Base-by-base conservation (phyloP, 1,140 invertebrate genomes). In the Theocolax elegans region DNA sequence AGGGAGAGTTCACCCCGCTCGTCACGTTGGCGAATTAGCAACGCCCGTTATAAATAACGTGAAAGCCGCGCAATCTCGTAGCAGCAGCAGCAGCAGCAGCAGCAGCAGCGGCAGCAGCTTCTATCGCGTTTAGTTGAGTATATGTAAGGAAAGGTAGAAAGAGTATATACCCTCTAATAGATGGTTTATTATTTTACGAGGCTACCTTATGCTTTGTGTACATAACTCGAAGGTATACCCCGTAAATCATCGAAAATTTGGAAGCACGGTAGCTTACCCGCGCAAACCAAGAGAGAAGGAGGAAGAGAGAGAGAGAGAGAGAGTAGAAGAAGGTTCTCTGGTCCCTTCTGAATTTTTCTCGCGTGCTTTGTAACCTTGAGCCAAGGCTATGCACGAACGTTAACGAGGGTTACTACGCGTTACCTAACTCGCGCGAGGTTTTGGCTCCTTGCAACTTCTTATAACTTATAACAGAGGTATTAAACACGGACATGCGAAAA, bases 171-270 rank as follows among this genome's bases (percentile, higher is more conserved):
- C 56, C 73, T 72, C 75, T 81, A 81, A 81, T 82, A 77, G 79
- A 73, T 29, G 78, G 78, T 82, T 82, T 82, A 82, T 82, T 82
- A 82, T 81, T 80, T 81, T 82, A 81, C 72, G 78, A 54, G 35
- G 56, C 77, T 80, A 77, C 80, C 76, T 77, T 76, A 63, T 73
- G 73, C 77, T 75, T 80, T 76, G 74, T 77, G 67, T 72, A 67
- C 53, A 73, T 75, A 71, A 75, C 74, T 75, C 68, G 49, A 63
- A 74, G 72, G 46, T 35, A 10, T 35, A 35, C 4, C 4, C 10
- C 31, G 10, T 75, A 75, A 75, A 74, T 73, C 74, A 72, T 73
- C 62, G 53, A 31, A 69, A 68, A 60, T 54, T 63, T 68, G 56
- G 69, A 49, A 69, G 69, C 74, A 73, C 74, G 72, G 74, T 75